Percentiles rank a stretch among this genome's conserved stretches.
These are phyloP conservation scores for Gallinago media DNA, from an alignment of 2,113 vertebrate genomes.

Conservation along the genomic window DNA sequence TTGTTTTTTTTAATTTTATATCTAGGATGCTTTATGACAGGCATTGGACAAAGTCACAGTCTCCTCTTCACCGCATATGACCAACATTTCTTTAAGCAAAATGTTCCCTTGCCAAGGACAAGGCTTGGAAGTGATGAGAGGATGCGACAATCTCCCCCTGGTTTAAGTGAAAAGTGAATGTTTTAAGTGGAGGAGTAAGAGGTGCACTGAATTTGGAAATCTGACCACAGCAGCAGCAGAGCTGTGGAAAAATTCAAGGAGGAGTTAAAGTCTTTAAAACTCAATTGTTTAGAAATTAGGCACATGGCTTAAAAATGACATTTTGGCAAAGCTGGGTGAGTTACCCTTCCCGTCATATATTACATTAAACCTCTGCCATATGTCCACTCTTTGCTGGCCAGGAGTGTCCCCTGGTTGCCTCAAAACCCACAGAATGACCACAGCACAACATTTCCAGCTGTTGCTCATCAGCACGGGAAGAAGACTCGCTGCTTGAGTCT, in stretches of 20 bases:
- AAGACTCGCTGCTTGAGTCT: neutral
- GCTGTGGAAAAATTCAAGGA: constrained; percentile 57
- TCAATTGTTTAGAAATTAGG: constrained; percentile 54
- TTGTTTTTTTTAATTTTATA: neutral
- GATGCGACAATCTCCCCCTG: neutral
- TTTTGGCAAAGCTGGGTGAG: constrained; percentile 19
- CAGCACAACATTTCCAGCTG: neutral
- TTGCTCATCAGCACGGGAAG: neutral
- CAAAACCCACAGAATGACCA: neutral
- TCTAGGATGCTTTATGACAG: neutral
- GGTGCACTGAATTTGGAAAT: constrained; percentile 49
- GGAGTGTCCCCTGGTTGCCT: neutral
- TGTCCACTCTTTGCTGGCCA: neutral
- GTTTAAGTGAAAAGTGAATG: constrained; percentile 59
- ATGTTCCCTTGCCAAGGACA: neutral
- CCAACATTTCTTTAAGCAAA: neutral
- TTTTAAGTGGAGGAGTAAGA: constrained; percentile 51
- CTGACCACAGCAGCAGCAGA: constrained; percentile 17
- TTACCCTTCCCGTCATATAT: constrained; percentile 1
- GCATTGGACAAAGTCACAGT: neutral
- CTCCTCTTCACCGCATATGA: neutral
- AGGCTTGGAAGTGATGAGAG: neutral
- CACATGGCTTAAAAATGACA: neutral
- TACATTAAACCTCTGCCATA: neutral
- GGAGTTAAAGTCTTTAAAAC: constrained; percentile 51